Evolutionary conservation across 2,797 vertebrate genomes (phyloP).

Genomic region (Manis crassicaudata): DNA sequence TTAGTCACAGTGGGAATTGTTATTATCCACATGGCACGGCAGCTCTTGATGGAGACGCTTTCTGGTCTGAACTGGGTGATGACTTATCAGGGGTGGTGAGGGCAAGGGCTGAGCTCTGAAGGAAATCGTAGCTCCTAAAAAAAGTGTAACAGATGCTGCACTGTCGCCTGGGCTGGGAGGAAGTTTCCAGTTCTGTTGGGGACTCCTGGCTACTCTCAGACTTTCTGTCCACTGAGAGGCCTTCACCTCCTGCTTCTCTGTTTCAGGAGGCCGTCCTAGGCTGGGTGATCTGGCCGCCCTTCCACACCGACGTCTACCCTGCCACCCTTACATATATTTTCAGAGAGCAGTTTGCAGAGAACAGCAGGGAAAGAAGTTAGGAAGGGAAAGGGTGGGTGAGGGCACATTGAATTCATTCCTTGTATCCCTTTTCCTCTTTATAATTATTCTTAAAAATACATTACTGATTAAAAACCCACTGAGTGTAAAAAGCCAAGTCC

Average conservation of each 20-base stretch:
- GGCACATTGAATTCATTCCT: neutral
- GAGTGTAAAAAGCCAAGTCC: neutral
- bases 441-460: neutral
- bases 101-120: neutral
- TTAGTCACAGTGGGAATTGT: neutral
- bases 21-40: neutral
- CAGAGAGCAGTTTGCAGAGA: neutral
- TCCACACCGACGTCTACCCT: neutral
- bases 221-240: neutral
- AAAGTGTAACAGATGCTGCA: neutral
- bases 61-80: neutral
- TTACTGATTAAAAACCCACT: neutral
- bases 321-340: neutral
- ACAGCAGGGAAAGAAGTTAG: neutral
- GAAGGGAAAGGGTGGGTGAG: neutral
- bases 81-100: neutral
- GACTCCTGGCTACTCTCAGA: neutral
- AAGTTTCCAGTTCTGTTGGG: neutral
- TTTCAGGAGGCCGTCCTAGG: neutral
- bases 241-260: neutral
- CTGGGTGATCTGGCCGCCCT: neutral
- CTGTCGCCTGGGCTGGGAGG: neutral
- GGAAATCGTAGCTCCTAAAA: neutral
- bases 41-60: neutral
- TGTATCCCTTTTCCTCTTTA: neutral